A percentile compares a stretch with the other conserved stretches of the same genome.
phyloP scores from a whole-genome alignment of 2,888 invertebrate genomes.

The Hofmannophila pseudospretella region DNA sequence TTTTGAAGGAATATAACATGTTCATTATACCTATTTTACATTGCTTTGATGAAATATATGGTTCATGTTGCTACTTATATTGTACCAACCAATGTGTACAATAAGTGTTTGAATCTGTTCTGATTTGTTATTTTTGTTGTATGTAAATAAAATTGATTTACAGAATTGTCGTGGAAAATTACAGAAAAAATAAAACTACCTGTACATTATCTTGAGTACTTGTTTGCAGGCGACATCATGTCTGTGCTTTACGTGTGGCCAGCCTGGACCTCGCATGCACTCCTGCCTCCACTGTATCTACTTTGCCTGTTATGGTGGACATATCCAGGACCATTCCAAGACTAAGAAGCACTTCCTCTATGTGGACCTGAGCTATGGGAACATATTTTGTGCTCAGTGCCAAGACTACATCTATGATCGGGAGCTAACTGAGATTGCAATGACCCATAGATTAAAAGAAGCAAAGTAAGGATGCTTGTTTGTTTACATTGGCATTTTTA shows the following conservation, averaged over 20 bases:
- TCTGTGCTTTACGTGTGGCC: slow-evolving; percentile 89
- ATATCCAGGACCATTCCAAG: slow-evolving; percentile 92
- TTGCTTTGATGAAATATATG: no score
- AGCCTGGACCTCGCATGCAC: slow-evolving; percentile 87
- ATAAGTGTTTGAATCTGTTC: no score
- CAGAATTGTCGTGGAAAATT: no score
- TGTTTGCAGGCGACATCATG: slow-evolving; percentile 84
- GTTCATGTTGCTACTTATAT: no score
- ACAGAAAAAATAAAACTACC: no score
- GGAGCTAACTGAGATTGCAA: slow-evolving; percentile 79
- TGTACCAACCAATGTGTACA: no score
- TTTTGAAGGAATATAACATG: not conserved
- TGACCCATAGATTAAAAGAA: slow-evolving; percentile 73
- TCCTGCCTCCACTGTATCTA: slow-evolving; percentile 94
- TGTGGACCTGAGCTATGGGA: slow-evolving; percentile 92
- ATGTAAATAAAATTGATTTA: no score
- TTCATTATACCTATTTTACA: no score
- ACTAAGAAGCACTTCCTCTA: slow-evolving; percentile 89
- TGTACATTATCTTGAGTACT: no score
- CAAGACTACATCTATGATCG: slow-evolving; percentile 94
- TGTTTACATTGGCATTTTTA: no score
- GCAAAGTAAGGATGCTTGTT: slow-evolving; percentile 74
- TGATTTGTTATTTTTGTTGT: not conserved
- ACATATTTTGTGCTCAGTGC: slow-evolving; percentile 93
- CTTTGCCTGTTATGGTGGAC: slow-evolving; percentile 93